Conservation (phyloP, 2,113 vertebrate genomes). For the Rattus rattus region DNA sequence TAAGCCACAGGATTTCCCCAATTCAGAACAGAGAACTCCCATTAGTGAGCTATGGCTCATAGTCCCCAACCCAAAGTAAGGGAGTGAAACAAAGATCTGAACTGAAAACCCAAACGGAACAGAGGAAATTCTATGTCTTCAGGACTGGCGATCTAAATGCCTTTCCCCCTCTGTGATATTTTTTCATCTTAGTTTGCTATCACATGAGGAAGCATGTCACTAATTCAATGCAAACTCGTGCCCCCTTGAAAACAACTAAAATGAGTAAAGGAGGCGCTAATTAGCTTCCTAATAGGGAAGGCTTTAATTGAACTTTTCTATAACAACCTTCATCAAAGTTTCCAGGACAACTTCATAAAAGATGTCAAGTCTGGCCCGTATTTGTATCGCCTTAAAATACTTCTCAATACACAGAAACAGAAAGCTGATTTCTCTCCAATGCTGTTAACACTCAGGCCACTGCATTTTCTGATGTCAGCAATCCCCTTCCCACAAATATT, state of each 20-base stretch:
- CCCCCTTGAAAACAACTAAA: slow-evolving; percentile 69
- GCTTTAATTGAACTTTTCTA: slow-evolving; percentile 72
- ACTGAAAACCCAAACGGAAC: slow-evolving; percentile 63
- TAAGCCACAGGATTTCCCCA: slow-evolving; percentile 43
- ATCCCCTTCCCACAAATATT: slow-evolving; percentile 88
- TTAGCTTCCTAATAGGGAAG: slow-evolving; percentile 72
- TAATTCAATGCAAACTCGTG: slow-evolving; percentile 61
- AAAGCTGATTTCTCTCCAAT: slow-evolving; percentile 76
- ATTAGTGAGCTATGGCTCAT: slow-evolving; percentile 57
- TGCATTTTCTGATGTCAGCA: slow-evolving; percentile 86
- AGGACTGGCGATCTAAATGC: slow-evolving; percentile 69
- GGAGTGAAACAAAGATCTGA: slow-evolving; percentile 64
- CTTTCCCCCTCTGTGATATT: slow-evolving; percentile 66
- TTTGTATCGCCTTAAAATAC: slow-evolving; percentile 72
- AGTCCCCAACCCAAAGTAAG: slow-evolving; percentile 27
- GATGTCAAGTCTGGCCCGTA: slow-evolving; percentile 66
- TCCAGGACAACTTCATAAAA: slow-evolving; percentile 73
- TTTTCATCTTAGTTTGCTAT: slow-evolving; percentile 48
- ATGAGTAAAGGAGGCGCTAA: slow-evolving; percentile 73
- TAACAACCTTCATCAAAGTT: slow-evolving; percentile 72
- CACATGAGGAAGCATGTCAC: slow-evolving; percentile 48
- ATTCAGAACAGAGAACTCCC: slow-evolving; percentile 47
- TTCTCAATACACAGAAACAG: slow-evolving; percentile 72
- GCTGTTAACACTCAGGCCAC: slow-evolving; percentile 83
- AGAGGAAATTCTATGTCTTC: slow-evolving; percentile 66